A percentile compares a stretch with the other conserved stretches of the same genome.
phyloP scores from a whole-genome alignment of 2,113 vertebrate genomes.

The Halichoerus grypus region DNA sequence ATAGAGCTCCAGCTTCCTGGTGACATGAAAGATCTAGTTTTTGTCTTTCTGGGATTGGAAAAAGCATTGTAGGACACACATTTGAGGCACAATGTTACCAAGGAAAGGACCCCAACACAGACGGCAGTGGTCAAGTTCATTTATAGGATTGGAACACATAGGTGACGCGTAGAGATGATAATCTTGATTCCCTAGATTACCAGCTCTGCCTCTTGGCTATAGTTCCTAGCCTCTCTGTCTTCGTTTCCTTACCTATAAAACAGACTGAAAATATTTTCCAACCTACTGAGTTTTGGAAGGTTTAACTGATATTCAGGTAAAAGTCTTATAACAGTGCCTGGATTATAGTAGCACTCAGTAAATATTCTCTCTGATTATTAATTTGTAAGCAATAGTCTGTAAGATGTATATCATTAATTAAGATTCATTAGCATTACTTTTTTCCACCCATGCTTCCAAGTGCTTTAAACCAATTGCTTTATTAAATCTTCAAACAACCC shows the following conservation, averaged over 20 bases:
- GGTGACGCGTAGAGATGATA: neutral
- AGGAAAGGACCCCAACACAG: neutral
- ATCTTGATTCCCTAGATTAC: neutral
- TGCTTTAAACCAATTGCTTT: neutral
- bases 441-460: neutral
- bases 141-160: neutral
- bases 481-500: slow-evolving; percentile 18
- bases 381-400: neutral
- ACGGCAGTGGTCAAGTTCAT: neutral
- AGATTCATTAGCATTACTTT: neutral
- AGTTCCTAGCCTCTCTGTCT: neutral
- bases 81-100: neutral
- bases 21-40: neutral
- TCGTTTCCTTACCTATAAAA: slow-evolving; percentile 9
- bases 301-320: neutral
- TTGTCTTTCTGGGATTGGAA: neutral
- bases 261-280: neutral
- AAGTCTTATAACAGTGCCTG: neutral
- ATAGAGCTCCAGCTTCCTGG: neutral
- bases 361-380: neutral
- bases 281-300: neutral
- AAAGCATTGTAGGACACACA: neutral
- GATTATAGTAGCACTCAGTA: neutral
- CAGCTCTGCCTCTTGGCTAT: neutral
- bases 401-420: neutral